Evolutionary conservation across 2,888 invertebrate genomes (phyloP).

Genomic region (Seladonia tumulorum): DNA sequence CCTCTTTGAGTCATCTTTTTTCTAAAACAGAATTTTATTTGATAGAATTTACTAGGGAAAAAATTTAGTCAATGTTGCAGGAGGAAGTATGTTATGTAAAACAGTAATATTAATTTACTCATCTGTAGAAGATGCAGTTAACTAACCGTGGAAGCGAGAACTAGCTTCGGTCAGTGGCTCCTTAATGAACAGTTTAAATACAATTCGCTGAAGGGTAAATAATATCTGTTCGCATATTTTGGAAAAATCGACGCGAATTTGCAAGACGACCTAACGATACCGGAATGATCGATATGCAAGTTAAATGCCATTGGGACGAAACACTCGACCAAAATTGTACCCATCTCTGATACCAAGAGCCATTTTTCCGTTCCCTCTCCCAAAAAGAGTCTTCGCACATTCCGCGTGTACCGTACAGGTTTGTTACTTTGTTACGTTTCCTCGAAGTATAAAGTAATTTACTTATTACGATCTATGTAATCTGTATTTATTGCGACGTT

Average conservation of each 20-base stretch:
- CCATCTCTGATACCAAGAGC: background rate
- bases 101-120: background rate
- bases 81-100: background rate
- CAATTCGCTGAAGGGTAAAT: background rate
- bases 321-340: background rate
- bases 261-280: background rate
- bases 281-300: background rate
- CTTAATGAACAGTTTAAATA: background rate
- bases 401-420: constrained; percentile 47
- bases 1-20: background rate
- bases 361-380: constrained; percentile 21
- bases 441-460: constrained; percentile 35
- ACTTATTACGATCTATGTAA: constrained; percentile 16
- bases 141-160: background rate
- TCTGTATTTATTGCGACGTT: constrained; percentile 64
- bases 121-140: background rate
- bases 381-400: constrained; percentile 55
- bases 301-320: background rate
- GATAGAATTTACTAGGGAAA: background rate
- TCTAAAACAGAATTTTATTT: background rate
- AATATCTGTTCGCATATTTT: background rate
- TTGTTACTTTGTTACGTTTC: constrained; percentile 44
- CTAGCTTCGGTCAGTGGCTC: background rate
- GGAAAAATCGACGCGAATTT: background rate
- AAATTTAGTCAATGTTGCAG: background rate